Conservation (phyloP, 2,888 invertebrate species). For the Callinectes sapidus region DNA sequence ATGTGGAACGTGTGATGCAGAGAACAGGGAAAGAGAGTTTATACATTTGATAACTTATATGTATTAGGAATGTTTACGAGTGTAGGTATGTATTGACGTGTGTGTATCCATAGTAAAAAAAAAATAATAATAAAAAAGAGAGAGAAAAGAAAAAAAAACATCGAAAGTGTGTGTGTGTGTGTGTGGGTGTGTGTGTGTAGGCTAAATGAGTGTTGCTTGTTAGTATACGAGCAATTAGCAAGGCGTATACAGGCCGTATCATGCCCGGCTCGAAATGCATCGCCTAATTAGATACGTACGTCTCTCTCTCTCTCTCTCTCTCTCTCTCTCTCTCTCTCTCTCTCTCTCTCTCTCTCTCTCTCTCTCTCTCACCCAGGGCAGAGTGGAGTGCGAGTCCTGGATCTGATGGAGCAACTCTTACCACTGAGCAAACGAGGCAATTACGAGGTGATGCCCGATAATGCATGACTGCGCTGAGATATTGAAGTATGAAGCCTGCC, state of each 20-base stretch:
- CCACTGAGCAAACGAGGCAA: conserved; percentile 47
- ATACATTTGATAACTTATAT: not conserved
- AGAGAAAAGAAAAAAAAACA: not conserved
- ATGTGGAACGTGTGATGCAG: not conserved
- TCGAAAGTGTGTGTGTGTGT: not conserved
- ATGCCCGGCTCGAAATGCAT: not conserved
- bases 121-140: no score
- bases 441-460: conserved; percentile 7
- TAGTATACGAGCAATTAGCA: conserved; percentile 17
- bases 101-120: not conserved
- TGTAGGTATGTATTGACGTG: not conserved
- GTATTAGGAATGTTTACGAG: not conserved
- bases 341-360: conserved; percentile 25
- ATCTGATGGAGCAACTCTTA: conserved; percentile 27
- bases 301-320: conserved; percentile 25
- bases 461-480: not conserved
- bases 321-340: conserved; percentile 25
- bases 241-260: not conserved
- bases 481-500: conserved; percentile 4
- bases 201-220: not conserved
- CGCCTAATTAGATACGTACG: not conserved
- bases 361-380: not conserved
- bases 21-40: not conserved
- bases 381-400: not conserved
- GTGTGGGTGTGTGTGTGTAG: not conserved